Conservation (phyloP, 2,797 vertebrate species). For the Rhynchonycteris naso region DNA sequence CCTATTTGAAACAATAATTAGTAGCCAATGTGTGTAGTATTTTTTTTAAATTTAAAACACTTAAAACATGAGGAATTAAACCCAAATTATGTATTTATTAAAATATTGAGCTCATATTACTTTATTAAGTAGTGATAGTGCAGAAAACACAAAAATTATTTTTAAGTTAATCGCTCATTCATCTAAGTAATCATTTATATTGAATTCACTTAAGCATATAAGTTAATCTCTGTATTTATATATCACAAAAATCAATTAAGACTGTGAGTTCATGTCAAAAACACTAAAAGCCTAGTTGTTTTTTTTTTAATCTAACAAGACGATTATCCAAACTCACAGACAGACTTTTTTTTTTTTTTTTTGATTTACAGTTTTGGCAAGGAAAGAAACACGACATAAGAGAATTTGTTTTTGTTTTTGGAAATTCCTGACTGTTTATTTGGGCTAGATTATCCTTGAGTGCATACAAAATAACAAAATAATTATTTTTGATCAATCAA, state of each 20-base stretch:
- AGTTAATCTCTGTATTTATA: constrained; percentile 30
- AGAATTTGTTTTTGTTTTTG: constrained; percentile 18
- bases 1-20: background rate
- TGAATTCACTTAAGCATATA: constrained; percentile 19
- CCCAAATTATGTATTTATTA: background rate
- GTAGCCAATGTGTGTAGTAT: background rate
- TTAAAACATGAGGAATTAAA: constrained; percentile 52
- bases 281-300: background rate
- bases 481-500: constrained; percentile 17
- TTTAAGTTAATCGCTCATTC: constrained; percentile 13
- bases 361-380: constrained; percentile 33
- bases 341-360: constrained; percentile 41
- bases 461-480: background rate
- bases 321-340: background rate
- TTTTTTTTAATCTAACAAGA: background rate
- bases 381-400: background rate
- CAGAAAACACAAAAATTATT: background rate
- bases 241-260: background rate
- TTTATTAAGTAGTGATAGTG: constrained; percentile 6
- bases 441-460: constrained; percentile 4
- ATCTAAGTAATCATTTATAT: background rate
- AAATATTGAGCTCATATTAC: background rate
- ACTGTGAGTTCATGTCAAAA: constrained; percentile 20
- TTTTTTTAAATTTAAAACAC: background rate
- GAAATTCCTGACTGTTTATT: constrained; percentile 31